A percentile compares a stretch with the other conserved stretches of the same genome.
These are phyloP conservation scores for Microtus ochrogaster DNA, from an alignment of 2,113 vertebrate genomes.

Conservation along the genomic window DNA sequence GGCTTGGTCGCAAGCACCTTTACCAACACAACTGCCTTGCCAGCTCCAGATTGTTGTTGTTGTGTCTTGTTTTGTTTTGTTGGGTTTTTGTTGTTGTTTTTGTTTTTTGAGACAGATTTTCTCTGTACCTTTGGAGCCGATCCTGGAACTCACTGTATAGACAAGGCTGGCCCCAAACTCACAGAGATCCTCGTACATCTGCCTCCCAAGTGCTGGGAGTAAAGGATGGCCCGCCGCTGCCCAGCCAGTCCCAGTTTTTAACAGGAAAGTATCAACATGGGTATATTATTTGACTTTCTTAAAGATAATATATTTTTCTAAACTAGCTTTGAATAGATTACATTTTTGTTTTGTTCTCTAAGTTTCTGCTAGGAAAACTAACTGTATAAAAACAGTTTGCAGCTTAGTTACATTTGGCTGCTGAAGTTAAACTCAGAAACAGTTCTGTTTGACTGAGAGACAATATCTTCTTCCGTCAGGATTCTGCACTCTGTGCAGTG, in stretches of 20 bases:
- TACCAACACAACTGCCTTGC: not conserved
- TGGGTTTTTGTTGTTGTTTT: not conserved
- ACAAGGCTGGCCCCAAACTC: not conserved
- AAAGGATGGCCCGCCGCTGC: not conserved
- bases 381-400: conserved; percentile 40
- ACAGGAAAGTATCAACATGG: conserved; percentile 30
- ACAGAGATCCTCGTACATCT: not conserved
- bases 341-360: conserved; percentile 52
- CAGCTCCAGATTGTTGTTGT: not conserved
- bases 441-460: conserved; percentile 48
- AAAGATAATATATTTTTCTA: conserved; percentile 52
- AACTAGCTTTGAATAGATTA: conserved; percentile 46
- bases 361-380: conserved; percentile 51
- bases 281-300: conserved; percentile 42
- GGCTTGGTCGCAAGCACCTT: not conserved
- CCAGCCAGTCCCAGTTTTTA: not conserved
- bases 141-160: not conserved
- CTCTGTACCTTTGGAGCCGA: not conserved
- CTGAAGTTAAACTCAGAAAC: conserved; percentile 57
- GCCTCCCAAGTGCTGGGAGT: not conserved
- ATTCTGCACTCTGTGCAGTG: not conserved
- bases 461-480: not conserved
- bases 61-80: conserved; percentile 30
- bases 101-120: not conserved
- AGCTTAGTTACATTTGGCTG: conserved; percentile 43